A percentile compares a stretch with the other conserved stretches of the same genome.
Evolutionary conservation across 92 coral and sea anemone genomes (phyloP).

Genomic region (Actinostola sp.): DNA sequence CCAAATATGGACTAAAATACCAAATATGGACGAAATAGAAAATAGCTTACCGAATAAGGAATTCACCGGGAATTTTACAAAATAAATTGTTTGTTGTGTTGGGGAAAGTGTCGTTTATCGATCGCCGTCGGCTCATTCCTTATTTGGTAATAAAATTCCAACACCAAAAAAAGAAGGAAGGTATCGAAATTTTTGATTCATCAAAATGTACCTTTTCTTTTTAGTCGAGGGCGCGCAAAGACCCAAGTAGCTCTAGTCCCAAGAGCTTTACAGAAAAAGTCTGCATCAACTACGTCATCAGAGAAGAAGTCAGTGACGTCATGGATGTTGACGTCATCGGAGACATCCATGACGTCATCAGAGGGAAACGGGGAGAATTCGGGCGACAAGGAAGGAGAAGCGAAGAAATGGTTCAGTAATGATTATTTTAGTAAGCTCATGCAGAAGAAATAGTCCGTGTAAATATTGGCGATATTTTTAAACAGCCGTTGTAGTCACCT

Average conservation of each 20-base stretch:
- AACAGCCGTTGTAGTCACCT: too few relatives aligned
- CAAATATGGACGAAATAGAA: too few relatives aligned
- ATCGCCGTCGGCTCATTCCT: too few relatives aligned
- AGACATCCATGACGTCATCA: neutral
- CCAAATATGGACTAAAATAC: too few relatives aligned
- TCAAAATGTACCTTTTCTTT: neutral
- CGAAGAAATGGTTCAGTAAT: slow-evolving; percentile 70
- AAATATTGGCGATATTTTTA: neutral
- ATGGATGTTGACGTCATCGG: slow-evolving; percentile 21
- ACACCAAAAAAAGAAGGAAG: too few relatives aligned
- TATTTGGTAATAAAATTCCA: too few relatives aligned
- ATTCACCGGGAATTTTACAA: too few relatives aligned
- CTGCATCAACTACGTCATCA: slow-evolving; percentile 46
- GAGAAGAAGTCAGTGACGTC: slow-evolving; percentile 34
- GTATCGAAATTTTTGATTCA: neutral
- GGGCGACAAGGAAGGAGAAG: slow-evolving; percentile 18
- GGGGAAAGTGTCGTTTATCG: too few relatives aligned
- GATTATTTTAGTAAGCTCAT: slow-evolving; percentile 74
- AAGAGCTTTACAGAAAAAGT: slow-evolving; percentile 84
- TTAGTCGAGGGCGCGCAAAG: slow-evolving; percentile 91
- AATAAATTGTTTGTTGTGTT: too few relatives aligned
- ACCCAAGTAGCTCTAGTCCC: slow-evolving; percentile 94
- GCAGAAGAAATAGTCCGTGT: slow-evolving; percentile 29
- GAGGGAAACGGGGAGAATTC: slow-evolving; percentile 29
- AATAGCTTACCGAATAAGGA: too few relatives aligned